A percentile compares a stretch with the other conserved stretches of the same genome.
Conservation (phyloP, 2,797 vertebrate genomes). For the Melanotaenia pygmaea region DNA sequence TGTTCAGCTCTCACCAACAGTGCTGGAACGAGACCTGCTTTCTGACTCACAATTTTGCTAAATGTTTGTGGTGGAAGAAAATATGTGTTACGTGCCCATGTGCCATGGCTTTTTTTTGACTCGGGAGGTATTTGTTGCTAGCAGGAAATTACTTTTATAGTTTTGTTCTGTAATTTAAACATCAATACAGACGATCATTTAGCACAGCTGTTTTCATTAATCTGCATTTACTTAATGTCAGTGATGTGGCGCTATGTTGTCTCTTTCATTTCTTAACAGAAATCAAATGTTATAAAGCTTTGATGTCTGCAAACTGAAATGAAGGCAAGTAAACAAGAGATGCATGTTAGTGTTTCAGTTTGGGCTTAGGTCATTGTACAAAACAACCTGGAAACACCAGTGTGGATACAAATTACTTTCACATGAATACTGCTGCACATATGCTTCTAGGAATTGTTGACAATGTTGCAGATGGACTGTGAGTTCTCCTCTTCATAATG, state of each 20-base stretch:
- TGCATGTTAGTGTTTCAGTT: background rate
- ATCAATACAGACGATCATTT: background rate
- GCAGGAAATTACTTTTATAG: background rate
- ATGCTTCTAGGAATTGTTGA: background rate
- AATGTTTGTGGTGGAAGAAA: background rate
- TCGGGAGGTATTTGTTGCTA: background rate
- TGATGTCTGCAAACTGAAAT: background rate
- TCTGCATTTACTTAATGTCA: too few relatives aligned
- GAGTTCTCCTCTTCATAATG: background rate
- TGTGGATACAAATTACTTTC: background rate
- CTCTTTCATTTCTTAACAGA: too few relatives aligned
- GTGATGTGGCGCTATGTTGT: too few relatives aligned
- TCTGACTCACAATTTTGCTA: background rate
- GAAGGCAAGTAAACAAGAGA: background rate
- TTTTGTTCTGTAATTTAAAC: background rate
- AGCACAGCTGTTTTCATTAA: background rate
- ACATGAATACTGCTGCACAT: background rate
- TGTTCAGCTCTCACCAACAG: too few relatives aligned
- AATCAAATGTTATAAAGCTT: slow-evolving; percentile 3
- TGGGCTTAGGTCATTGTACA: background rate
- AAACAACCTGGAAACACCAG: slow-evolving; percentile 1
- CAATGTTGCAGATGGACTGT: background rate
- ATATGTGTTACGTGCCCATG: background rate
- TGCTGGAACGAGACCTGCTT: background rate
- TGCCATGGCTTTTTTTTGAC: background rate